Base-by-base conservation (phyloP, 2,797 vertebrate species). In the Sternotherus odoratus region DNA sequence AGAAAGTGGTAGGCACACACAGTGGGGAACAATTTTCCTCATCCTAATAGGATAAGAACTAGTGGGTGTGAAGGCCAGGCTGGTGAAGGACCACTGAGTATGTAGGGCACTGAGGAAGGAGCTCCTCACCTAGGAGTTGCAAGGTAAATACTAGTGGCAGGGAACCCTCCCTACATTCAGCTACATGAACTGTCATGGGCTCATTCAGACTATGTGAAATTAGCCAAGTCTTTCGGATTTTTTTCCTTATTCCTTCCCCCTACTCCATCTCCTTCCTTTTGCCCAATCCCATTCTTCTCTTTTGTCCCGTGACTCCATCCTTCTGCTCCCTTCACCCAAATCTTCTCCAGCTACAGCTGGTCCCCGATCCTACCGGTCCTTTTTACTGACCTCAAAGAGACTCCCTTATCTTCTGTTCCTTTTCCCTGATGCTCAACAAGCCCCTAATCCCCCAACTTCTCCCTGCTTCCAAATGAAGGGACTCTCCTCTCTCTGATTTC, bases 291-390 rank as follows among this genome's bases (percentile, higher is more conserved):
- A 28, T 26, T 46, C 39, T 74, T 30, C 94, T 94, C 80, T 86
- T 96, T 95, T 95, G 66, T 87, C 92, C 88, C 57, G 9, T 88
- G 96, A 95, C 94, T 91, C 91, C 79, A 69, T 95, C 92, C 90
- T 93, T 95, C 87, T 82, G 21, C n/a, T 36, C 89, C 60, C 33
- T 66, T 92, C 43, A 36, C 86, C 83, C 0, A 0, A 66, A 93
- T 94, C 84, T 72, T 72, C 53, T 96, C n/a, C 63, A 69, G 10
- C 36, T 39, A 23, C 66, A 69, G 21, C 66, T 11, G 19, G 19
- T 39, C 66, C 66, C 66, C 36, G 23, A 6, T 39, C 66, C 36
- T 12, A 69, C 21, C 39, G 66, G n/a, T 69, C 9, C 66, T 39
- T 39, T 69, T 69, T 23, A 23, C 21, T 69, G 66, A 69, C 19